phyloP scores from a whole-genome alignment of 2,113 vertebrate species.

The Cochlearius cochlearius region DNA sequence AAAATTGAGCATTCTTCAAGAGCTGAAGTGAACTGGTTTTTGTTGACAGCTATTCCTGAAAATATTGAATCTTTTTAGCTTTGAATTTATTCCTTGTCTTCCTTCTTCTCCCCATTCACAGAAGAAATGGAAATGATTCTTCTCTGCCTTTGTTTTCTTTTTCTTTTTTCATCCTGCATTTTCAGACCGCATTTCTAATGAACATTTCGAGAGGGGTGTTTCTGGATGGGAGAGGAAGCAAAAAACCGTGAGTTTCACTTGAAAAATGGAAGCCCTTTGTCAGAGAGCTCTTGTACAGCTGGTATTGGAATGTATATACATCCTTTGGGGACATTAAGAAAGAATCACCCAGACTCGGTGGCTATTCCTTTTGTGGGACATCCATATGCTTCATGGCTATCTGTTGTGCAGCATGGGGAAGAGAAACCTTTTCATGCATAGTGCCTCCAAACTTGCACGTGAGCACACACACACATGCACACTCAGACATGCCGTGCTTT shows the following conservation, averaged over 20 bases:
- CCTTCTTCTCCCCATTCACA: not conserved
- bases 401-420: not conserved
- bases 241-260: not conserved
- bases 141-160: not conserved
- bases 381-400: not conserved
- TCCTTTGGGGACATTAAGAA: not conserved
- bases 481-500: not conserved
- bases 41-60: not conserved
- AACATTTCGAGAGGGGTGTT: not conserved
- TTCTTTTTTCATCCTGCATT: not conserved
- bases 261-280: not conserved
- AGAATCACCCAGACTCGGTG: not conserved
- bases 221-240: not conserved
- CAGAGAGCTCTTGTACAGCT: not conserved
- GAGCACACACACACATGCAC: rapidly evolving
- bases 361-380: not conserved
- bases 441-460: not conserved
- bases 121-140: not conserved
- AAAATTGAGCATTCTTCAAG: not conserved
- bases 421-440: not conserved
- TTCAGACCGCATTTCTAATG: not conserved
- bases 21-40: not conserved
- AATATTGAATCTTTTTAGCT: not conserved
- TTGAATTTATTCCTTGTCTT: not conserved
- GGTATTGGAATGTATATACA: not conserved